Conservation (phyloP, 2,888 invertebrate species). For the Phasia obesa region DNA sequence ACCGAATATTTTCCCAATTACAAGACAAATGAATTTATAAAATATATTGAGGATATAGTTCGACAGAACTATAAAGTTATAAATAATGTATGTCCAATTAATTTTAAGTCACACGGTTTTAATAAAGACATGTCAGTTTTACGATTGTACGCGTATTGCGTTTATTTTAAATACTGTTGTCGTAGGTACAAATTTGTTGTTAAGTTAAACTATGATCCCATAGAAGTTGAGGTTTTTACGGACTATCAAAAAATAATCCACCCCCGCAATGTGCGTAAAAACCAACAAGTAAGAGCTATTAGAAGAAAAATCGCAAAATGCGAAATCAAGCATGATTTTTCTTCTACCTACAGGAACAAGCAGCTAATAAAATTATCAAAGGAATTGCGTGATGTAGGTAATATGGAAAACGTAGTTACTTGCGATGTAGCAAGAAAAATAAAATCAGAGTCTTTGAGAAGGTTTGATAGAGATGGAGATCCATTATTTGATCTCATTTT, state of each 20-base stretch:
- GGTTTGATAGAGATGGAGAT: background rate
- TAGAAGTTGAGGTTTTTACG: background rate
- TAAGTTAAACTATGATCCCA: background rate
- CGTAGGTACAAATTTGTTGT: slow-evolving; percentile 26
- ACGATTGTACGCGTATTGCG: background rate
- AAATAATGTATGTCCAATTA: slow-evolving; percentile 31
- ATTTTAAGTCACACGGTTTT: slow-evolving; percentile 17
- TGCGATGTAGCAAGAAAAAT: background rate
- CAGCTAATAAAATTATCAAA: background rate
- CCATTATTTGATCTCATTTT: background rate
- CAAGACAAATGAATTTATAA: background rate
- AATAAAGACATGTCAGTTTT: background rate
- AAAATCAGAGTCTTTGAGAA: background rate
- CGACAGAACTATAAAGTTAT: slow-evolving; percentile 12
- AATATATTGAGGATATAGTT: background rate
- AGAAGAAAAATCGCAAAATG: background rate
- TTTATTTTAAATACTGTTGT: background rate
- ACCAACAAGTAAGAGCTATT: slow-evolving; percentile 4
- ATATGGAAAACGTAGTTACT: background rate
- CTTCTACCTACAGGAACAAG: slow-evolving; percentile 3
- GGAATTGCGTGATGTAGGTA: background rate
- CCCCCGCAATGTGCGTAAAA: background rate
- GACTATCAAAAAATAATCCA: background rate
- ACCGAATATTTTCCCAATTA: too few relatives aligned
- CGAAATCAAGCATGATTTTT: slow-evolving; percentile 14